Evolutionary conservation across 2,113 vertebrate genomes (phyloP), one percentile per base, ranked within the genome.

Genomic region (Sphaerodactylus townsendi): DNA sequence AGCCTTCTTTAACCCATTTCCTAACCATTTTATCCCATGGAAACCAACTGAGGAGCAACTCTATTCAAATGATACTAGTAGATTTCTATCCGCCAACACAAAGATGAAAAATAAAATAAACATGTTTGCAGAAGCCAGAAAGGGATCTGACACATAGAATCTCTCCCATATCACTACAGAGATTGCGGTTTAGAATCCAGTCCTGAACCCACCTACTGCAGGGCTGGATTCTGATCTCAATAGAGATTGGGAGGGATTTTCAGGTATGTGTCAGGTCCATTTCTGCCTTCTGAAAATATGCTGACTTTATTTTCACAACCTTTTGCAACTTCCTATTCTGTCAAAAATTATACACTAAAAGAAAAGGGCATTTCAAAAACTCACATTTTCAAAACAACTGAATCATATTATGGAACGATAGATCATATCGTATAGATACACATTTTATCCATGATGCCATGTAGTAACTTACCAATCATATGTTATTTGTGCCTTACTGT

Each of bases 341-440:
- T 4, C 14, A 33, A 73, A 62, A 53, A 37, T 30, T 66, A 10
- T 5, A 37, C 35, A 75, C 3, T 37, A 56, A 56, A 8, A n/a
- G 19, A 37, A 14, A 37, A n/a, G n/a, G 35, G 25, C 28, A 25
- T 30, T 78, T 64, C 25, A 59, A 59, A 59, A 62, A 10, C 25
- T 62, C 59, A 62, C 23, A 10, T 28, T 62, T 62, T 62, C 59
- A 28, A 28, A 62, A 62, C 59, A 72, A 23, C 11, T 65, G 10
- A 50, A 75, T 91, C 82, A 89, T 83, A 92, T 81, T 75, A 74
- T 1, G 37, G 44, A 25, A 85, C 48, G 30, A 28, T 14, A 33
- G 4, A 35, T 2, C 33, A 91, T 72, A 91, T 83, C 86, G 86
- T 85, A 83, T 93, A 88, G 83, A 50, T 91, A 76, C 88, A 82